Percentiles rank a stretch among this genome's conserved stretches.
Evolutionary conservation across 2,888 invertebrate genomes (phyloP).

Genomic region (Polydrusus pterygomalis): DNA sequence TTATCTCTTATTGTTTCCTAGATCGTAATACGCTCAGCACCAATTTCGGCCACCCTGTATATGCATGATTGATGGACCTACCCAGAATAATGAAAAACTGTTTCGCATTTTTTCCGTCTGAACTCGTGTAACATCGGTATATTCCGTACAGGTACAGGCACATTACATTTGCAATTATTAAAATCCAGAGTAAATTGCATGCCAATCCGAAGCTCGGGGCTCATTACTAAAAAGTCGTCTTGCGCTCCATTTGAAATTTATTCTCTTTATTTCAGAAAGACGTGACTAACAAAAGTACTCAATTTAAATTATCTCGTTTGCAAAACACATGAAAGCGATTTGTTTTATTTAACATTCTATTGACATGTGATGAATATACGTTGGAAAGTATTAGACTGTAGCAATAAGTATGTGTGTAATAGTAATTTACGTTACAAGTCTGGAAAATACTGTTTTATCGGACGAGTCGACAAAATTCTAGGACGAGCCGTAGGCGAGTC

Average conservation of each 20-base stretch:
- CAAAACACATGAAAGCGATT: slow-evolving; percentile 44
- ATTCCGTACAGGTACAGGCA: neutral
- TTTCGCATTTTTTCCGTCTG: too few species aligned
- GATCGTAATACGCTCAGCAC: too few species aligned
- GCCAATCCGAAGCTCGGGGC: slow-evolving; percentile 48
- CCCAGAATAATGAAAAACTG: too few species aligned
- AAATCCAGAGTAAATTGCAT: slow-evolving; percentile 50
- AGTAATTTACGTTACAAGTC: too few species aligned
- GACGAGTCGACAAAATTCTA: too few species aligned
- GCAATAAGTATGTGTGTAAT: too few species aligned
- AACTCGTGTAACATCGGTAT: neutral
- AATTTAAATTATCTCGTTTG: slow-evolving; percentile 49
- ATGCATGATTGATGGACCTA: too few species aligned
- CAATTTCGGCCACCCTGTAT: neutral
- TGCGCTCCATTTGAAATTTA: slow-evolving; percentile 48
- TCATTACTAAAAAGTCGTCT: slow-evolving; percentile 55
- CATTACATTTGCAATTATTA: slow-evolving; percentile 47
- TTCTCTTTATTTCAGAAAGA: slow-evolving; percentile 51
- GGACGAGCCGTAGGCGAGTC: too few species aligned
- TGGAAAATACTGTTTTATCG: too few species aligned
- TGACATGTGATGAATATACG: slow-evolving; percentile 41
- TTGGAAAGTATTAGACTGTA: neutral
- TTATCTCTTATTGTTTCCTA: too few species aligned
- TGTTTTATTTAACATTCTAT: slow-evolving; percentile 38
- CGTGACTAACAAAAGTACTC: slow-evolving; percentile 50